Conservation (phyloP, 2,797 vertebrate species). For the Momotus momota region DNA sequence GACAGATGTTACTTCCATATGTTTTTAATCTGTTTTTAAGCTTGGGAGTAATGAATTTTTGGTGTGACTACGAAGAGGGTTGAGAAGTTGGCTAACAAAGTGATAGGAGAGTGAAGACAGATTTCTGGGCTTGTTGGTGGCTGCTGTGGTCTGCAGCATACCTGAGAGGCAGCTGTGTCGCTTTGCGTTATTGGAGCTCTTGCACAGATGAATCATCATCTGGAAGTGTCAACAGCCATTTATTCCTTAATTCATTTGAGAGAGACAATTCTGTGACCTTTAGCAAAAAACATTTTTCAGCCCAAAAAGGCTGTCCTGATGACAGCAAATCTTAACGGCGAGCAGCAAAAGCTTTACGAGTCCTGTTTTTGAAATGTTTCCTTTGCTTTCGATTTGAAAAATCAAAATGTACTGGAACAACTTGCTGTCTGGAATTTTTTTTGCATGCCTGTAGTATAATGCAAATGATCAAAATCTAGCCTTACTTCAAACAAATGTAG, state of each 20-base stretch:
- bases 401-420: neutral
- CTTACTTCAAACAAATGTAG: neutral
- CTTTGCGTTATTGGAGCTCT: conserved; percentile 13
- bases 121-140: conserved; percentile 16
- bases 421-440: neutral
- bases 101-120: conserved; percentile 15
- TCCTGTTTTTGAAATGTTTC: neutral
- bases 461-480: neutral
- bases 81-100: neutral
- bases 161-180: conserved; percentile 32
- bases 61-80: neutral
- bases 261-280: conserved; percentile 47
- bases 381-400: conserved; percentile 25
- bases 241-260: conserved; percentile 34
- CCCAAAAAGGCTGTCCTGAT: conserved; percentile 16
- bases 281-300: conserved; percentile 45
- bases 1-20: neutral
- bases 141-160: conserved; percentile 30
- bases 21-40: conserved; percentile 26
- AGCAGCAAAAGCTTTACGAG: neutral
- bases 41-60: neutral
- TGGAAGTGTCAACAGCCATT: conserved; percentile 43
- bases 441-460: neutral
- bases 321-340: neutral
- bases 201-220: conserved; percentile 28